Conservation (phyloP, 2,113 vertebrate species). For the Ptilonorhynchus violaceus region DNA sequence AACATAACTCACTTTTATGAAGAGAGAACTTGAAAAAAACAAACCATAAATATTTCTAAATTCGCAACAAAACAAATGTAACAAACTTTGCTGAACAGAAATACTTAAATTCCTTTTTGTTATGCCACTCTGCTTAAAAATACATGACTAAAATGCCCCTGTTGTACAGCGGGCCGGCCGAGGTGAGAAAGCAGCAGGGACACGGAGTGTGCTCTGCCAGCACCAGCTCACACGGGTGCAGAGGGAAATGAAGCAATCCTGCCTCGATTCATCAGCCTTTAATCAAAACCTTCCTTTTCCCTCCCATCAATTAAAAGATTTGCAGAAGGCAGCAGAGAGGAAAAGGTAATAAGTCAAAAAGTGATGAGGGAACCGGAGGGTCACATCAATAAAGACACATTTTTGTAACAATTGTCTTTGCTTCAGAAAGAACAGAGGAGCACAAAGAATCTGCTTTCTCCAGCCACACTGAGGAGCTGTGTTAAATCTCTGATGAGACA, state of each 20-base stretch:
- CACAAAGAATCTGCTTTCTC: slow-evolving; percentile 10
- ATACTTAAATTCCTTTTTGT: not conserved
- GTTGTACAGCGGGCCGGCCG: not conserved
- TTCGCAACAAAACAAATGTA: not conserved
- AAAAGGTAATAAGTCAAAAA: not conserved
- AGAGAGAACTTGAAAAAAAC: not conserved
- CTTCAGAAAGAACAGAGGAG: not conserved
- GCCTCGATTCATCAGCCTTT: not conserved
- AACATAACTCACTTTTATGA: not conserved
- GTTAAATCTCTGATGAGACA: slow-evolving; percentile 70
- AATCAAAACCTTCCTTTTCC: slow-evolving; percentile 30
- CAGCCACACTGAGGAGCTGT: slow-evolving; percentile 24
- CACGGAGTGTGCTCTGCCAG: not conserved
- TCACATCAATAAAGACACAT: slow-evolving; percentile 43
- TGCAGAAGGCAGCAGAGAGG: not conserved
- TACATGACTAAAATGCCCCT: not conserved
- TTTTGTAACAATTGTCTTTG: slow-evolving; percentile 53
- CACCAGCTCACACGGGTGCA: not conserved
- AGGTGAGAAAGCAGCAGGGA: not conserved
- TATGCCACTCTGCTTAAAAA: not conserved
- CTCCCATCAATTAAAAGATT: slow-evolving; percentile 44
- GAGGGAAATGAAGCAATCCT: not conserved
- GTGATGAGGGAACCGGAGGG: not conserved
- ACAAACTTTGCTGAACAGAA: not conserved
- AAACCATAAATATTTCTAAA: not conserved